Base-by-base conservation (phyloP, 2,113 vertebrate species). In the Albula glossodonta region DNA sequence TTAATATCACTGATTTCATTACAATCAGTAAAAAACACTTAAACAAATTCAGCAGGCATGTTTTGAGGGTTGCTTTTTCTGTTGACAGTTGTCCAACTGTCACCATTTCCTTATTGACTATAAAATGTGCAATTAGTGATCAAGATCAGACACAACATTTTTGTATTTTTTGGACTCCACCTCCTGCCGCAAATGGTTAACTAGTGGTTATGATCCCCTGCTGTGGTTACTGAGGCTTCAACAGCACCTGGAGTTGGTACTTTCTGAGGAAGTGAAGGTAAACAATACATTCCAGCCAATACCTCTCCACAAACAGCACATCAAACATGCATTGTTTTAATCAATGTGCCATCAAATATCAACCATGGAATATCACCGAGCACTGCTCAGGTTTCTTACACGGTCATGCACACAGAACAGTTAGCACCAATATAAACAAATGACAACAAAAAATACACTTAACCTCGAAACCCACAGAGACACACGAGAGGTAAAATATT, bases 291-390 rank as follows among this genome's bases (percentile, higher is more conserved):
- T 17, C 63, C 63, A n/a, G 63, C n/a, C 70, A 74, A 74, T 74
- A 74, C 7, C 70, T 74, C 17, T 74, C 6, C 3, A 74, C 22
- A 31, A 22, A 31, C 70, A 9, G n/a, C 4, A 74, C 70, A 74
- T 74, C 70, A 74, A 74, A 74, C 22, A n/a, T 74, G n/a, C n/a
- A 25, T 74, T n/a, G 31, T 74, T 74, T n/a, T 74, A 74, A 74
- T 31, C 70, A 74, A 31, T 25, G n/a, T 22, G 6, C n/a, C 22
- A 74, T 74, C 66, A 74, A 31, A 25, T 74, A 74, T 74, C 66
- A 74, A 74, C 66, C 66, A 74, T n/a, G 25, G 8, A 9, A 4
- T n/a, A 74, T 74, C n/a, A 31, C 66, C 5, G 66, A 31, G 25
- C 8, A 25, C 3, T 74, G 25, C 1, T 74, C 25, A 7, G 66